Evolutionary conservation across 1,140 invertebrate genomes (phyloP).

Genomic region (Bombus pascuorum): DNA sequence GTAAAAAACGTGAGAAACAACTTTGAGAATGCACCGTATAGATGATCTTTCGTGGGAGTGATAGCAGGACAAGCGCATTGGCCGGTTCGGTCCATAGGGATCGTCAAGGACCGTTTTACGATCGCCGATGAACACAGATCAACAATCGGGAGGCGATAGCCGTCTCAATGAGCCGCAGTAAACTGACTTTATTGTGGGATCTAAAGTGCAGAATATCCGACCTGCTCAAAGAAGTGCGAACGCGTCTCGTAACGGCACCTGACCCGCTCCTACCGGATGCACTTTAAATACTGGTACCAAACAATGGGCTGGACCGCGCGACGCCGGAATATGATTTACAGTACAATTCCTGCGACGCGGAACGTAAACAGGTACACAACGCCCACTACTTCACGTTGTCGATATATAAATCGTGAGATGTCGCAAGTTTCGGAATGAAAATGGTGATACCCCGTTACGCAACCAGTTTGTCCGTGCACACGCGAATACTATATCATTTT

Average conservation of each 20-base stretch:
- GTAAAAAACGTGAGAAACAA: neutral
- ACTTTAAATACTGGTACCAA: constrained; percentile 40
- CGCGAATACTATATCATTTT: too few species aligned
- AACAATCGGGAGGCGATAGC: constrained; percentile 70
- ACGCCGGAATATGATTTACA: constrained; percentile 65
- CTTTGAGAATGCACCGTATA: neutral
- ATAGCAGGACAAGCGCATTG: neutral
- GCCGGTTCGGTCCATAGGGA: neutral
- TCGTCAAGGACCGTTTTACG: constrained; percentile 64
- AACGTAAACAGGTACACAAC: constrained; percentile 61
- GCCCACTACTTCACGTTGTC: neutral
- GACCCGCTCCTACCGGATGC: constrained; percentile 34
- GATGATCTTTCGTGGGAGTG: neutral
- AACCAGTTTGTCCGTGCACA: constrained; percentile 8
- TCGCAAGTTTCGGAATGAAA: constrained; percentile 60
- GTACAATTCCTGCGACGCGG: constrained; percentile 24
- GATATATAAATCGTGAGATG: constrained; percentile 62
- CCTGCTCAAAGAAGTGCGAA: constrained; percentile 52
- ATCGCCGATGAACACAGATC: constrained; percentile 67
- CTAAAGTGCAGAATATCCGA: constrained; percentile 37
- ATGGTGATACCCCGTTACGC: constrained; percentile 56
- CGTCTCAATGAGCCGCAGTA: constrained; percentile 65
- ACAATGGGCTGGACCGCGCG: constrained; percentile 53
- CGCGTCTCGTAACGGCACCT: constrained; percentile 59
- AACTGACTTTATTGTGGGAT: constrained; percentile 62